Conservation (phyloP, 2,888 invertebrate species). For the Bursaphelenchus okinawaensis region DNA sequence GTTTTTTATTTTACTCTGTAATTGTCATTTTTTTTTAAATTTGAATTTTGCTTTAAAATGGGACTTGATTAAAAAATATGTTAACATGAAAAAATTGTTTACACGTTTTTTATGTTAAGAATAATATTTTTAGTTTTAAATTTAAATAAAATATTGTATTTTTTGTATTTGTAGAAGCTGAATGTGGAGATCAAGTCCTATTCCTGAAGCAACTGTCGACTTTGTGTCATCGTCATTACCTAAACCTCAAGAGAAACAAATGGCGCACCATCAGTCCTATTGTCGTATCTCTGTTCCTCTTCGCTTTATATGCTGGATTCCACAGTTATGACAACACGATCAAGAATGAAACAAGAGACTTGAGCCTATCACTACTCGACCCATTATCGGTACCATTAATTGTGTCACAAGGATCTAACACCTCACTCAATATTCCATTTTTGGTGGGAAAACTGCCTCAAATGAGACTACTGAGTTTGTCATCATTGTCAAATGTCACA, state of each 20-base stretch:
- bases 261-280: constrained; percentile 23
- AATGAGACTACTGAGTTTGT: constrained; percentile 6
- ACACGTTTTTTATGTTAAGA: no score
- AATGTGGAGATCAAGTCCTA: constrained; percentile 1
- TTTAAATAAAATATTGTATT: no score
- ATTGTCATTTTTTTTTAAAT: no score
- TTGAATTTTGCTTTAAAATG: no score
- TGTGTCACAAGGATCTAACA: constrained; percentile 3
- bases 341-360: constrained; percentile 11
- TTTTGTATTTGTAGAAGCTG: not conserved
- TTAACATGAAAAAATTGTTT: no score
- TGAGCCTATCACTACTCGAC: constrained; percentile 20
- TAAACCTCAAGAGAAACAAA: constrained; percentile 25
- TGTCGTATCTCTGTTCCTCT: constrained; percentile 18
- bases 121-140: no score
- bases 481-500: constrained; percentile 14
- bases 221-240: constrained; percentile 19
- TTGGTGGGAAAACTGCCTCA: constrained; percentile 16
- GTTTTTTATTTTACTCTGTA: no score
- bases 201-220: constrained; percentile 23
- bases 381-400: constrained; percentile 22
- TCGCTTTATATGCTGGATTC: constrained; percentile 11
- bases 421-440: constrained; percentile 13
- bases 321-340: not conserved
- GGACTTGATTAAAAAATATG: no score